Conservation (phyloP, 2,888 invertebrate species). For the Drosophila prolongata region DNA sequence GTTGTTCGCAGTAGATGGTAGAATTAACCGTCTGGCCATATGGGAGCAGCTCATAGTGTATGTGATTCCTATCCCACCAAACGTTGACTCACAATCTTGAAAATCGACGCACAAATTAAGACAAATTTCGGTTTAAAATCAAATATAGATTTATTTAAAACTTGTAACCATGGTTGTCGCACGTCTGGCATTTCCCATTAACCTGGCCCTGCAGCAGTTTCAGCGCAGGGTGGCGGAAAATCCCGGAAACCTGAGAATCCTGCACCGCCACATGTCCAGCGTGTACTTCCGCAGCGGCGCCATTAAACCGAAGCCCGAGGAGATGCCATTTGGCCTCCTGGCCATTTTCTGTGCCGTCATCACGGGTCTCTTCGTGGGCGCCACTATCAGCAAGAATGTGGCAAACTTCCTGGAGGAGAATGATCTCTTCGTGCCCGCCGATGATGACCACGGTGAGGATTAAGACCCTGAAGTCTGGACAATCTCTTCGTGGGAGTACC, state of each 20-base stretch:
- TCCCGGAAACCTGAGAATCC: constrained; percentile 15
- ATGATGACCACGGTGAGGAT: constrained; percentile 97
- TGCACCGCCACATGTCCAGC: constrained; percentile 63
- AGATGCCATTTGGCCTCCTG: constrained; percentile 81
- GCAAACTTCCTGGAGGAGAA: constrained; percentile 98
- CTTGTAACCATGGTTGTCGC: constrained; percentile 59
- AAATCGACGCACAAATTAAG: constrained; percentile 9
- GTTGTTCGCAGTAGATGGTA: too few relatives aligned
- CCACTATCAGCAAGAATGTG: constrained; percentile 95
- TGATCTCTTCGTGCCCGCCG: constrained; percentile 97
- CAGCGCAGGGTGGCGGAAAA: constrained; percentile 10
- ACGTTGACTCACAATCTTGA: constrained; percentile 22
- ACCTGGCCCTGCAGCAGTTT: constrained; percentile 38
- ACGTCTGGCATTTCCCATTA: constrained; percentile 53
- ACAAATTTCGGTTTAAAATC: not conserved
- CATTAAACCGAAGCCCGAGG: constrained; percentile 79
- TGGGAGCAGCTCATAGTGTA: too few relatives aligned
- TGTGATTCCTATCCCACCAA: too few relatives aligned
- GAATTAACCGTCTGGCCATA: too few relatives aligned
- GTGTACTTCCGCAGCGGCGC: constrained; percentile 83
- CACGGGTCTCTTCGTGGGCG: constrained; percentile 93
- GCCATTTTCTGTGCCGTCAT: constrained; percentile 82
- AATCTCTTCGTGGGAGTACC: not conserved
- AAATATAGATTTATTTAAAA: not conserved
- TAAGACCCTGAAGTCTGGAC: not conserved